Evolutionary conservation across 2,888 invertebrate genomes (phyloP).

Genomic region (Apamea crenata): DNA sequence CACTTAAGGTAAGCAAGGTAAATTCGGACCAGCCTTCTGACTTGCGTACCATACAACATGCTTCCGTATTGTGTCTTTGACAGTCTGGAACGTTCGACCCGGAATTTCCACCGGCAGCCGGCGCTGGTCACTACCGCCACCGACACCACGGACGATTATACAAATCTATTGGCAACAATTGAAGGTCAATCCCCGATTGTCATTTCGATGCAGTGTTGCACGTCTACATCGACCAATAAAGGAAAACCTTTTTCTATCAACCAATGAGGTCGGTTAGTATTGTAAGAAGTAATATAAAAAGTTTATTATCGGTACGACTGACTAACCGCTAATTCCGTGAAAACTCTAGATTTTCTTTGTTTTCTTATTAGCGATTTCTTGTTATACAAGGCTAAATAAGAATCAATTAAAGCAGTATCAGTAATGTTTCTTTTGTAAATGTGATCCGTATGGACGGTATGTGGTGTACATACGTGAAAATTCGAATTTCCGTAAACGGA

Average conservation of each 20-base stretch:
- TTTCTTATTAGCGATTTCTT: slow-evolving; percentile 66
- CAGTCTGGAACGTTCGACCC: slow-evolving; percentile 71
- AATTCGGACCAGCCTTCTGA: neutral
- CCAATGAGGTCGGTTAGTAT: slow-evolving; percentile 81
- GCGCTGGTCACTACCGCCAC: slow-evolving; percentile 38
- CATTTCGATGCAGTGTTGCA: slow-evolving; percentile 78
- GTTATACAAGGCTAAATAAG: slow-evolving; percentile 64
- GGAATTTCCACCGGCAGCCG: slow-evolving; percentile 66
- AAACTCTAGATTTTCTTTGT: slow-evolving; percentile 75
- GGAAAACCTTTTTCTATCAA: slow-evolving; percentile 78
- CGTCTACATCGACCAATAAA: slow-evolving; percentile 72
- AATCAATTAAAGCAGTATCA: slow-evolving; percentile 31
- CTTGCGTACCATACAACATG: neutral
- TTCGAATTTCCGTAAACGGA: neutral
- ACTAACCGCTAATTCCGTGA: slow-evolving; percentile 80
- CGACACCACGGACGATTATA: slow-evolving; percentile 66
- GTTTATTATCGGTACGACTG: slow-evolving; percentile 75
- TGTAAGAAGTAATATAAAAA: slow-evolving; percentile 84
- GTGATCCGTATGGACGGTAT: neutral
- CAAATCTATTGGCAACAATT: slow-evolving; percentile 75
- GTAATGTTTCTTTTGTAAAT: slow-evolving; percentile 1
- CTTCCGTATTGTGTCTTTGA: slow-evolving; percentile 9
- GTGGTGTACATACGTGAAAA: neutral
- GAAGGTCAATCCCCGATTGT: slow-evolving; percentile 81
- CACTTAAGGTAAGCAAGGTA: neutral